These are phyloP conservation scores for Cheilosia vernalis DNA, from an alignment of 2,888 invertebrate genomes.

Conservation along the genomic window DNA sequence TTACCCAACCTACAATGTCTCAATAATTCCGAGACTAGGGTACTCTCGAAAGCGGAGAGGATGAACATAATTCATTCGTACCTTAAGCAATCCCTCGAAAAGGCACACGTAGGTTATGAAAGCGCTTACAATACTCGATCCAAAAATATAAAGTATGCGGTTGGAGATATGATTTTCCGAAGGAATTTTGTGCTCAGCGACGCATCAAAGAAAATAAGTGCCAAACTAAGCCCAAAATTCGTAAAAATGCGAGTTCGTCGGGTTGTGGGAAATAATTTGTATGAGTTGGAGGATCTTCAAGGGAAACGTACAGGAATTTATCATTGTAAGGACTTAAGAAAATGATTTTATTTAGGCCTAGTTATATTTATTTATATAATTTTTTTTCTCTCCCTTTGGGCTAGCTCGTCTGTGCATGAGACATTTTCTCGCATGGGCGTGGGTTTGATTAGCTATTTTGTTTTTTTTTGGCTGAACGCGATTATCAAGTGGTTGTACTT, in stretches of 20 bases:
- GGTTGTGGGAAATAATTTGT: background rate
- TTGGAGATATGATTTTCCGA: background rate
- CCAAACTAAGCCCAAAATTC: slow-evolving; percentile 1
- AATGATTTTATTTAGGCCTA: background rate
- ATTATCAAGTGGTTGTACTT: too few species aligned
- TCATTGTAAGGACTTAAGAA: background rate
- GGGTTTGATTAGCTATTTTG: background rate
- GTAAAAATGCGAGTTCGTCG: background rate
- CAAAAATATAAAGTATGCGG: background rate
- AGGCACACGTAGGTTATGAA: background rate
- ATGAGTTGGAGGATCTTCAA: background rate
- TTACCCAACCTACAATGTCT: background rate
- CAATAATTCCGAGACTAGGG: too few species aligned
- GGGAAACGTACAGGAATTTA: background rate
- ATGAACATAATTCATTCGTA: too few species aligned
- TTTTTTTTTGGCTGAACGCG: too few species aligned
- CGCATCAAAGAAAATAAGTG: background rate
- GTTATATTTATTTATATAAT: background rate
- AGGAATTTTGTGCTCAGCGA: slow-evolving; percentile 2
- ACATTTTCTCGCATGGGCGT: background rate
- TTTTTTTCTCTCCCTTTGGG: background rate
- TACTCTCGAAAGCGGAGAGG: too few species aligned
- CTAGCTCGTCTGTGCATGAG: too few species aligned
- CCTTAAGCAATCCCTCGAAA: background rate
- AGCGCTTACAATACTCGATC: background rate